phyloP scores from a whole-genome alignment of 2,113 vertebrate genomes.

The Pteruthius melanotis region DNA sequence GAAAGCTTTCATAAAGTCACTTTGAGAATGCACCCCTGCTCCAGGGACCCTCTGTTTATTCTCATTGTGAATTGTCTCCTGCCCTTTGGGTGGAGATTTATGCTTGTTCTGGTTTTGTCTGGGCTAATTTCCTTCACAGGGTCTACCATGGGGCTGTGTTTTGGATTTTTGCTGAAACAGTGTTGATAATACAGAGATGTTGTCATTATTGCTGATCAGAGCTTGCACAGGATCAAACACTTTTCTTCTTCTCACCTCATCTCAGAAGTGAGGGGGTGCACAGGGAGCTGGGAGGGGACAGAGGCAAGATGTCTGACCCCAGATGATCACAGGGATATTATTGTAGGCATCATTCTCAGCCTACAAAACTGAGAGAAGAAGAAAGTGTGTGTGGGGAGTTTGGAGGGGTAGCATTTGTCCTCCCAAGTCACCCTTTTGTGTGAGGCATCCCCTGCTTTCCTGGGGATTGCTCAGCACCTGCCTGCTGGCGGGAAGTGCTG shows the following conservation, averaged over 20 bases:
- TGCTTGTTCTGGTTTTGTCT: not conserved
- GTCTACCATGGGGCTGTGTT: fast-evolving
- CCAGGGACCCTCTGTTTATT: conserved; percentile 29
- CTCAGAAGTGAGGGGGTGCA: fast-evolving
- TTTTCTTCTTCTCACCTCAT: not conserved
- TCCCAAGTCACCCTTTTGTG: fast-evolving
- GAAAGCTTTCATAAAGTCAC: conserved; percentile 66
- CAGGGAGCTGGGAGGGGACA: not conserved
- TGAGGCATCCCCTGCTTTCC: not conserved
- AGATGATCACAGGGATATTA: not conserved
- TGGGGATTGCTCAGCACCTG: not conserved
- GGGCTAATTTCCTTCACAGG: not conserved
- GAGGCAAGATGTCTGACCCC: not conserved
- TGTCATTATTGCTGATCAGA: not conserved
- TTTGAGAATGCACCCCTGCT: conserved; percentile 46
- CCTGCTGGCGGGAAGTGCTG: not conserved
- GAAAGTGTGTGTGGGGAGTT: not conserved
- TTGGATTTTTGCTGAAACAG: not conserved
- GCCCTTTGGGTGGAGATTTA: not conserved
- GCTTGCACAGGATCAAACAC: not conserved
- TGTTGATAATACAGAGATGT: not conserved
- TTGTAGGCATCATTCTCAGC: not conserved
- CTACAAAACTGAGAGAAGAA: not conserved
- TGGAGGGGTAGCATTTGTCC: not conserved
- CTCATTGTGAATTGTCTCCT: not conserved